These are phyloP conservation scores for Cardinalis cardinalis DNA, from an alignment of 2,113 vertebrate genomes.

Conservation along the genomic window DNA sequence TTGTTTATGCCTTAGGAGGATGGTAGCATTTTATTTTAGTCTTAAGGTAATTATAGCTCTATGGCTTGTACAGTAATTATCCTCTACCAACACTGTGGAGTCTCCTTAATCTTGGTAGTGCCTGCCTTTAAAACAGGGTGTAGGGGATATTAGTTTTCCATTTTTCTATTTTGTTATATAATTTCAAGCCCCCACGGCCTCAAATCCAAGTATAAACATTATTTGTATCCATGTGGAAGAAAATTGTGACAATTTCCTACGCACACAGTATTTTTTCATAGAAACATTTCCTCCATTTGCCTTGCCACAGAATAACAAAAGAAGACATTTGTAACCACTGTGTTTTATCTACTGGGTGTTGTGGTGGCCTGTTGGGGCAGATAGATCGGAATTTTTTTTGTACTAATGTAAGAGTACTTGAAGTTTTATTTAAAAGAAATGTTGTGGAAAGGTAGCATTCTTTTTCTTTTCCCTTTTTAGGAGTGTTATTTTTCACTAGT, in stretches of 20 bases:
- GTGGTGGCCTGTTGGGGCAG: constrained; percentile 93
- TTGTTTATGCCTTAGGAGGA: constrained; percentile 99
- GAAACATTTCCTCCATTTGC: constrained; percentile 89
- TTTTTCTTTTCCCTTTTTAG: constrained; percentile 94
- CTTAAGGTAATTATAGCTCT: constrained; percentile 90
- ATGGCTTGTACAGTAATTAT: constrained; percentile 98
- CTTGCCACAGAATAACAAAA: constrained; percentile 87
- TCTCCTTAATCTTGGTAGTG: constrained; percentile 99
- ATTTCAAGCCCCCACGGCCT: constrained; percentile 93
- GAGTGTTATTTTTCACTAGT: constrained; percentile 99
- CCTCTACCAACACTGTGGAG: constrained; percentile 99
- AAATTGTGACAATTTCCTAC: constrained; percentile 83
- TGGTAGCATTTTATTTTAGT: constrained; percentile 99
- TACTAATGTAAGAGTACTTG: constrained; percentile 99
- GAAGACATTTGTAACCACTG: constrained; percentile 95
- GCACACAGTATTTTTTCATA: constrained; percentile 88
- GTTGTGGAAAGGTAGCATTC: constrained; percentile 99
- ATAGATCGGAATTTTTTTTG: constrained; percentile 89
- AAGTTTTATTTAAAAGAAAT: constrained; percentile 99
- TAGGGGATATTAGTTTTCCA: constrained; percentile 95
- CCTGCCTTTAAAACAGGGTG: constrained; percentile 99
- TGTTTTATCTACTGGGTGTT: constrained; percentile 97
- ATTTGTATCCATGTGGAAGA: constrained; percentile 85
- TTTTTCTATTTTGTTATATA: constrained; percentile 89
- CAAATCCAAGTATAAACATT: constrained; percentile 88